Evolutionary conservation across 2,797 vertebrate genomes (phyloP), one percentile per base, ranked within the genome.

Genomic region (Sebastes hubbsi): DNA sequence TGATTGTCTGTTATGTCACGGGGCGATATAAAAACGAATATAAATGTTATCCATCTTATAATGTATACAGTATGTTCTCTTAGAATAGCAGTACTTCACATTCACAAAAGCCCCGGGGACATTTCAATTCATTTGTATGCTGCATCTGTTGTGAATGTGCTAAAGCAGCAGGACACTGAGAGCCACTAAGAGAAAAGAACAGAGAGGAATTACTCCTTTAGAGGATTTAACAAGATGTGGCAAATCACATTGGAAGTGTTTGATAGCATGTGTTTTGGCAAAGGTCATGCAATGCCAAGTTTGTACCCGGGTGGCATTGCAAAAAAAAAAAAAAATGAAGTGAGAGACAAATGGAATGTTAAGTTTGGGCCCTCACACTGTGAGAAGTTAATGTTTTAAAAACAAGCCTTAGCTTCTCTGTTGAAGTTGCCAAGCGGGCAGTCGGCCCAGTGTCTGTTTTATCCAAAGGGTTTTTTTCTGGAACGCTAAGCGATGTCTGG

Each of bases 381-480:
- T 78, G 81, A 84, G 66, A 80, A 67, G 72, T 77, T 70, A 84
- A 76, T 78, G 72, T 87, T 86, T 82, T 85, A 80, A 91, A 91
- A 93, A 89, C 73, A 85, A 78, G 72, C 73, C 69, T 71, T 66
- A 32, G 20, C 61, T 65, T 82, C 54, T 82, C 77, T 83, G 38
- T 56, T 63, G 34, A 46, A 25, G 77, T 74, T 91, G 89, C 88
- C 91, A 92, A 92, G 75, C 77, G 78, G 93, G 92, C 91, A 79
- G 58, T 32, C 30, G 59, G 89, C 94, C 94, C 85, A 86, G 67
- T 34, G 66, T 87, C 85, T 87, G 69, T 80, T 86, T 88, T 55
- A 81, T 78, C 59, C 18, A 5, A 60, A 69, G 55, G 16, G 0
- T 66, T 72, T 81, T 82, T 71, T 67, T 66, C 34, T 52, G 42